A percentile compares a stretch with the other conserved stretches of the same genome.
These are phyloP conservation scores for Takifugu ocellatus DNA, from an alignment of 2,797 vertebrate species.

Conservation along the genomic window DNA sequence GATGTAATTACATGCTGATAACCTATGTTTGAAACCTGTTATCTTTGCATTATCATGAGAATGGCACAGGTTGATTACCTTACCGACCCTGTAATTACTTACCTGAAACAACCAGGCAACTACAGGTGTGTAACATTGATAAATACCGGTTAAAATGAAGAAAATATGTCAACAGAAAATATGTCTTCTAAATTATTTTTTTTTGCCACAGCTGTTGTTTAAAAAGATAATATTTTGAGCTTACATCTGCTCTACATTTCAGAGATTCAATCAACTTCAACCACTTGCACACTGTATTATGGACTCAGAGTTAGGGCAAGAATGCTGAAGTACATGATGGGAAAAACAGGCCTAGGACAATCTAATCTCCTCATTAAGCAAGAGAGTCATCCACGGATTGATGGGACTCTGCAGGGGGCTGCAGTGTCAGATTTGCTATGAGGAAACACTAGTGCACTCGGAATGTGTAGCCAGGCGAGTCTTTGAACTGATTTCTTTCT, in stretches of 20 bases:
- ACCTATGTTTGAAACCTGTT: slow-evolving; percentile 39
- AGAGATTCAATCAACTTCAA: slow-evolving; percentile 23
- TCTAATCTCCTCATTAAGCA: slow-evolving; percentile 61
- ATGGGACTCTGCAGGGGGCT: slow-evolving; percentile 51
- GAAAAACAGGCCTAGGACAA: slow-evolving; percentile 46
- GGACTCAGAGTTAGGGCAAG: slow-evolving; percentile 22
- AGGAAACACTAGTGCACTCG: slow-evolving; percentile 39
- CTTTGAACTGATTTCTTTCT: slow-evolving; percentile 29
- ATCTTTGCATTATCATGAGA: slow-evolving; percentile 48
- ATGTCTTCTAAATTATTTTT: neutral
- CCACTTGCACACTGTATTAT: slow-evolving; percentile 22
- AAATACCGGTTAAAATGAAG: neutral
- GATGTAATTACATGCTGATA: slow-evolving; percentile 40
- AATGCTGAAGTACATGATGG: slow-evolving; percentile 33
- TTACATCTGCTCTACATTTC: neutral
- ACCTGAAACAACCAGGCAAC: slow-evolving; percentile 15
- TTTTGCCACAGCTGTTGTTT: neutral
- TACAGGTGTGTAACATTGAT: slow-evolving; percentile 20
- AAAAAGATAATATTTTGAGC: neutral
- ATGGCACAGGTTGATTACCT: slow-evolving; percentile 34
- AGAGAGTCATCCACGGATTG: slow-evolving; percentile 44
- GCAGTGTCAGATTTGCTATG: slow-evolving; percentile 49
- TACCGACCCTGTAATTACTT: slow-evolving; percentile 48
- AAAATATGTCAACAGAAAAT: slow-evolving; percentile 1
- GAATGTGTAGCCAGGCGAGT: slow-evolving; percentile 46